These are phyloP conservation scores for Taenioides sp. DNA, from an alignment of 2,797 vertebrate species.

Conservation along the genomic window DNA sequence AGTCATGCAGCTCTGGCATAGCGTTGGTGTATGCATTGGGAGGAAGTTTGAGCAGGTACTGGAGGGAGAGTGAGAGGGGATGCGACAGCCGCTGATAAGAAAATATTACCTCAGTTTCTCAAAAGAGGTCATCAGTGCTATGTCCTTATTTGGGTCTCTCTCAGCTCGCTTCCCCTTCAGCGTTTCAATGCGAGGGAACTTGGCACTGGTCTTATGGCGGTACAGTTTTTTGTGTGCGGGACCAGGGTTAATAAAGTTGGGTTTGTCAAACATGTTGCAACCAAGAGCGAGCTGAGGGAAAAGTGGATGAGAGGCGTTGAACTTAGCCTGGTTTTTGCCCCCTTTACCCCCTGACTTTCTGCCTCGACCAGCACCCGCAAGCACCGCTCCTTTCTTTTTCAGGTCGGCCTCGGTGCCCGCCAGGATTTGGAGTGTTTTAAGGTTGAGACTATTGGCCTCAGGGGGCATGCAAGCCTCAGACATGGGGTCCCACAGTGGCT, in stretches of 20 bases:
- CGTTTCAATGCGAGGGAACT: slow-evolving; percentile 95
- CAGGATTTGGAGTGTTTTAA: slow-evolving; percentile 99
- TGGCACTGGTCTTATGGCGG: slow-evolving; percentile 98
- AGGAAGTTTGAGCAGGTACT: slow-evolving; percentile 85
- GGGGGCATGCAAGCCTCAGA: slow-evolving; percentile 88
- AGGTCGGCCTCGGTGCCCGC: slow-evolving; percentile 92
- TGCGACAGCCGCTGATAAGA: slow-evolving; percentile 91
- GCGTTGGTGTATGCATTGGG: slow-evolving; percentile 86
- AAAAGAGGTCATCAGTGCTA: slow-evolving; percentile 95
- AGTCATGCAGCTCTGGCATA: slow-evolving; percentile 96
- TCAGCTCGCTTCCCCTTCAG: slow-evolving; percentile 93
- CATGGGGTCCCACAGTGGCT: slow-evolving; percentile 93
- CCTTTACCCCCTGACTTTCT: slow-evolving; percentile 89
- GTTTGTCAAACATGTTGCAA: slow-evolving; percentile 95
- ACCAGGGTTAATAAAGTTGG: slow-evolving; percentile 93
- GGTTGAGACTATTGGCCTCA: slow-evolving; percentile 95
- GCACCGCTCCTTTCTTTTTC: slow-evolving; percentile 88
- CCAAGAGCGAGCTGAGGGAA: slow-evolving; percentile 86
- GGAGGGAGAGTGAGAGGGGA: slow-evolving; percentile 82
- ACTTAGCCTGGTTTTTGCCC: slow-evolving; percentile 90
- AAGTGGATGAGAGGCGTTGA: slow-evolving; percentile 81
- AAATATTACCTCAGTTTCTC: slow-evolving; percentile 99
- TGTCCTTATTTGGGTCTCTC: slow-evolving; percentile 93
- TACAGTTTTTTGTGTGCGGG: slow-evolving; percentile 99
- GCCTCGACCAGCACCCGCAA: slow-evolving; percentile 83